A percentile compares a stretch with the other conserved stretches of the same genome.
Evolutionary conservation across 2,797 vertebrate species (phyloP).

Genomic region (Chelon labrosus): DNA sequence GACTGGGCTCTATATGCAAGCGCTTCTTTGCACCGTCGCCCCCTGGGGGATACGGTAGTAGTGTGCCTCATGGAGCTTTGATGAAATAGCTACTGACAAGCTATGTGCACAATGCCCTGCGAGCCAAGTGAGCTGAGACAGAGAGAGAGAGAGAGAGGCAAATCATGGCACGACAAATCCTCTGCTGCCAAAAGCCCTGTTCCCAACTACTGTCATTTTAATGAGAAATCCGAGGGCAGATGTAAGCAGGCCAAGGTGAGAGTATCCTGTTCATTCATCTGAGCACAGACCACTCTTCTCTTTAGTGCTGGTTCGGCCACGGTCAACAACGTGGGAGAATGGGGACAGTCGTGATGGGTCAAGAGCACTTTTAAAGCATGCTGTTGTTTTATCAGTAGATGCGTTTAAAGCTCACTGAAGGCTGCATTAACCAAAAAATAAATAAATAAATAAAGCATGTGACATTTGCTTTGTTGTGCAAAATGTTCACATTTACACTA

Average conservation of each 20-base stretch:
- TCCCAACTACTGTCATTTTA: constrained; percentile 53
- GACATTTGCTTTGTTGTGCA: not conserved
- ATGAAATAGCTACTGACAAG: constrained; percentile 76
- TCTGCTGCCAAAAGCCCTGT: constrained; percentile 55
- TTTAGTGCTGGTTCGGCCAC: constrained; percentile 48
- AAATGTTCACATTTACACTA: not conserved
- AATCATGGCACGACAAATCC: constrained; percentile 32
- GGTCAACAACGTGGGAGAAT: constrained; percentile 51
- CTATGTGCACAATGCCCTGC: constrained; percentile 66
- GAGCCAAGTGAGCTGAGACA: constrained; percentile 56
- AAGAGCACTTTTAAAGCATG: constrained; percentile 36
- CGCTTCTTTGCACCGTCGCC: constrained; percentile 52
- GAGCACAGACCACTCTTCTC: constrained; percentile 42
- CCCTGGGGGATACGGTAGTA: constrained; percentile 56
- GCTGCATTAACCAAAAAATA: not conserved
- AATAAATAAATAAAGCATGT: too few relatives aligned
- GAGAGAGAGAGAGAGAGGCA: constrained; percentile 6
- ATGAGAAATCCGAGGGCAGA: constrained; percentile 56
- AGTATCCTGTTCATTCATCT: constrained; percentile 39
- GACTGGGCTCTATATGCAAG: constrained; percentile 34
- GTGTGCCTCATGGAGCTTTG: constrained; percentile 59
- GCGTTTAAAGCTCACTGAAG: constrained; percentile 14
- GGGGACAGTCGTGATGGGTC: constrained; percentile 52
- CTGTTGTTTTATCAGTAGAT: constrained; percentile 26
- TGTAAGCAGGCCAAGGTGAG: constrained; percentile 68